phyloP scores from a whole-genome alignment of 1,140 invertebrate genomes.

The Portunus trituberculatus region DNA sequence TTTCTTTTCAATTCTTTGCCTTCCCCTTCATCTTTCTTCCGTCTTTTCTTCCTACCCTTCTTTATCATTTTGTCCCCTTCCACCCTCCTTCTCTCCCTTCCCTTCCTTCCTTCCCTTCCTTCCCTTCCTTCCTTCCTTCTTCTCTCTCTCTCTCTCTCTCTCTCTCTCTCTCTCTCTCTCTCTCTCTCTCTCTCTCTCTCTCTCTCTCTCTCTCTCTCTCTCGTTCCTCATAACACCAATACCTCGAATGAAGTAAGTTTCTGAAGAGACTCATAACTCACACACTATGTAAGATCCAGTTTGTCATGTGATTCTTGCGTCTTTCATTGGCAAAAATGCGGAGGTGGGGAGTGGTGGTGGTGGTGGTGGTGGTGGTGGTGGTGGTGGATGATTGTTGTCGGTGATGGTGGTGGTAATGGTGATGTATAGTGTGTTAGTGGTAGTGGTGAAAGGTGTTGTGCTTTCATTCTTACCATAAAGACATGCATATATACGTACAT shows the following conservation, averaged over 20 bases:
- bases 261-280: neutral
- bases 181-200: neutral
- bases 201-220: neutral
- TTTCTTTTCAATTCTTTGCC: too few relatives aligned
- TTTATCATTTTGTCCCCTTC: neutral
- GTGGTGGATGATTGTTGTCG: neutral
- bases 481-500: neutral
- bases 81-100: too few relatives aligned
- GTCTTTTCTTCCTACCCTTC: neutral
- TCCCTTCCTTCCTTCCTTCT: neutral
- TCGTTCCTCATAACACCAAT: neutral
- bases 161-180: neutral
- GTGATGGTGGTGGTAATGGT: neutral
- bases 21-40: neutral
- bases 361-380: neutral
- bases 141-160: conserved; percentile 6
- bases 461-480: neutral
- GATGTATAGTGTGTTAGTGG: neutral
- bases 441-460: neutral
- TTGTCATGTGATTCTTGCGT: neutral
- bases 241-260: neutral
- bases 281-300: neutral
- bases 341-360: neutral
- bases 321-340: neutral
- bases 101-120: too few relatives aligned